phyloP scores from a whole-genome alignment of 2,888 invertebrate species.

The Acleris literana region DNA sequence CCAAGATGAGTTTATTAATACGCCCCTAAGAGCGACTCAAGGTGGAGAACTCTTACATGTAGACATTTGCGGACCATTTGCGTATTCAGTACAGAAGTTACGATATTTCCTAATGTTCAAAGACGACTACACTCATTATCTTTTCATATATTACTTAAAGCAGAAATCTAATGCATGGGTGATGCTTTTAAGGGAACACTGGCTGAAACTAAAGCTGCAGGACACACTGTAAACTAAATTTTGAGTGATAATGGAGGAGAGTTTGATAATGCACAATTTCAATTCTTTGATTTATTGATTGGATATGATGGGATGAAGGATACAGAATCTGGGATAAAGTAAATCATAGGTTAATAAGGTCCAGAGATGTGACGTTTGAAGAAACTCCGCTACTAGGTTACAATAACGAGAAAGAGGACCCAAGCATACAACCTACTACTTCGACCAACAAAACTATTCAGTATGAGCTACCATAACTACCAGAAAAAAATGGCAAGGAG shows the following conservation, averaged over 20 bases:
- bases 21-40: no score
- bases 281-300: no score
- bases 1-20: no score
- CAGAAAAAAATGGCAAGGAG: no score
- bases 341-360: not conserved
- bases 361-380: not conserved
- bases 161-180: not conserved
- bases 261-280: no score
- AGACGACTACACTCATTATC: not conserved
- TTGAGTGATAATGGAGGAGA: conserved; percentile 18
- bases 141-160: not conserved
- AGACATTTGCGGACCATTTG: no score
- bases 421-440: no score
- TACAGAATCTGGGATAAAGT: conserved; percentile 3
- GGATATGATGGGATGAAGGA: conserved; percentile 18
- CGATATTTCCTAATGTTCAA: not conserved
- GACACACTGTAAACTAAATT: conserved; percentile 9
- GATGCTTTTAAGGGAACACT: not conserved
- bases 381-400: no score
- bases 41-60: no score
- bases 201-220: conserved; percentile 6
- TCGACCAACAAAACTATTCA: no score
- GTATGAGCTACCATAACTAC: not conserved
- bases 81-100: not conserved
- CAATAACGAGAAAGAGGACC: no score